phyloP scores from a whole-genome alignment of 92 coral and sea anemone species.

The Blastomussa wellsi region DNA sequence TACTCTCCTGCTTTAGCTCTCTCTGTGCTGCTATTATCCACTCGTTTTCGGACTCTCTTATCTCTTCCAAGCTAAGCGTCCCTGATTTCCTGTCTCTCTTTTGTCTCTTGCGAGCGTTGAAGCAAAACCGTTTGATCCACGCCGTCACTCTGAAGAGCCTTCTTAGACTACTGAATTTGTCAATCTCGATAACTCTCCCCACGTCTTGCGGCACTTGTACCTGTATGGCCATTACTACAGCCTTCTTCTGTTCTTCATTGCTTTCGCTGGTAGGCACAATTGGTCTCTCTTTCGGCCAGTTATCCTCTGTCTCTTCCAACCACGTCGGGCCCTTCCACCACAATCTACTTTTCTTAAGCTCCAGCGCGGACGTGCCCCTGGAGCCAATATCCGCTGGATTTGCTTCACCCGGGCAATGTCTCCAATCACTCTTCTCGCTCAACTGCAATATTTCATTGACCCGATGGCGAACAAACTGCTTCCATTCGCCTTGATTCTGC shows the following conservation, averaged over 20 bases:
- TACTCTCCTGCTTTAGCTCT: too few relatives aligned
- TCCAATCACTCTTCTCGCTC: slow-evolving; percentile 36
- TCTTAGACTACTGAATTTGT: slow-evolving; percentile 1
- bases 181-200: slow-evolving; percentile 4
- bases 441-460: slow-evolving; percentile 2
- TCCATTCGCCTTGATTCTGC: slow-evolving; percentile 33
- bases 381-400: slow-evolving; percentile 47
- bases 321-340: slow-evolving; percentile 56
- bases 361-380: not conserved
- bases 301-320: not conserved
- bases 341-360: slow-evolving; percentile 29
- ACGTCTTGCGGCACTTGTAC: not conserved
- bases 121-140: slow-evolving; percentile 49
- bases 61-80: slow-evolving; percentile 25
- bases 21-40: slow-evolving; percentile 44
- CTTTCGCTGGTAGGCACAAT: not conserved
- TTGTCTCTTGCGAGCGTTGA: slow-evolving; percentile 13
- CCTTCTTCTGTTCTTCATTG: slow-evolving; percentile 24
- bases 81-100: slow-evolving; percentile 5
- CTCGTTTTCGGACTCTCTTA: slow-evolving; percentile 36
- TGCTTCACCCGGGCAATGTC: slow-evolving; percentile 36
- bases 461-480: slow-evolving; percentile 41
- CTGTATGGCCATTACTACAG: slow-evolving; percentile 13
- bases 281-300: slow-evolving; percentile 22
- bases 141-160: slow-evolving; percentile 60